A percentile compares a stretch with the other conserved stretches of the same genome.
Conservation (phyloP, 2,888 invertebrate genomes). For the Drosophila borborema region DNA sequence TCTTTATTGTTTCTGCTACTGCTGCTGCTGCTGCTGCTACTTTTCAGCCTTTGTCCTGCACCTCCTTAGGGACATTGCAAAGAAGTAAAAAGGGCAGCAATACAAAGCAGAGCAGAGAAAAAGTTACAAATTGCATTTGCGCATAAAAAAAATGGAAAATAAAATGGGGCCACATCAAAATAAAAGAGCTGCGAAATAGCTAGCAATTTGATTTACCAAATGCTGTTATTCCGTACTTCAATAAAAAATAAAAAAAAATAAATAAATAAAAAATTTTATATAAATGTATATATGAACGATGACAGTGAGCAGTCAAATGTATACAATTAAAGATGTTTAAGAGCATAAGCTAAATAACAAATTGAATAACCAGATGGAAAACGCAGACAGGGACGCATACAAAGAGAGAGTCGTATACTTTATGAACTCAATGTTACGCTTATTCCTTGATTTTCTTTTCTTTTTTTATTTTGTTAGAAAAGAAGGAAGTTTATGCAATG, state of each 20-base stretch:
- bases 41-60: constrained; percentile 44
- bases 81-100: constrained; percentile 45
- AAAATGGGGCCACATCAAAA: constrained; percentile 26
- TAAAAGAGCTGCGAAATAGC: constrained; percentile 30
- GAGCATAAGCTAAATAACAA: background rate
- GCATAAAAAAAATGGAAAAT: constrained; percentile 35
- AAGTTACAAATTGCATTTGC: constrained; percentile 75
- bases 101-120: constrained; percentile 53
- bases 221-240: constrained; percentile 46
- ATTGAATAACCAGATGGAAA: background rate
- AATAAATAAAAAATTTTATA: background rate
- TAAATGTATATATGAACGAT: background rate
- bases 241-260: background rate
- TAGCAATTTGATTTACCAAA: constrained; percentile 70
- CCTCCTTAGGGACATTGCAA: constrained; percentile 50
- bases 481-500: no score
- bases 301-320: background rate
- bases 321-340: constrained; percentile 1
- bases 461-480: no score
- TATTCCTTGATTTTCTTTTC: background rate
- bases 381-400: background rate
- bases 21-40: constrained; percentile 14
- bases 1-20: constrained; percentile 36
- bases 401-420: background rate
- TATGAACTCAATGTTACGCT: background rate